A percentile compares a stretch with the other conserved stretches of the same genome.
phyloP scores from a whole-genome alignment of 2,113 vertebrate genomes.

The Alces alces region DNA sequence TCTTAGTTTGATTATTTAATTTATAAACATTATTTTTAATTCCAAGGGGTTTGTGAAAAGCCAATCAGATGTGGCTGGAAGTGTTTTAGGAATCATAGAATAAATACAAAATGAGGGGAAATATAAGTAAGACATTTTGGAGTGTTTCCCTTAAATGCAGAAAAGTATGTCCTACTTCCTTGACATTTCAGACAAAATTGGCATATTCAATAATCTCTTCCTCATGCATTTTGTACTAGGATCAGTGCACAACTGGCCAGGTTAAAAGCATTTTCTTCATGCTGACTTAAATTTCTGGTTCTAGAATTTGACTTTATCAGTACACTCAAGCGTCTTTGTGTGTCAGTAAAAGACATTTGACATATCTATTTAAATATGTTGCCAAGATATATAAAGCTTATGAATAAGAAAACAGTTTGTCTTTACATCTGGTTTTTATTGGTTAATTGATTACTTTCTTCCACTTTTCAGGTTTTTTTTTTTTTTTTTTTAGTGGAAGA shows the following conservation, averaged over 20 bases:
- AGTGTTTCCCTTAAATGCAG: not conserved
- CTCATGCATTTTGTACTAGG: not conserved
- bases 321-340: not conserved
- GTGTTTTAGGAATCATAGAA: not conserved
- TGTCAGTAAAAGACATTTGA: not conserved
- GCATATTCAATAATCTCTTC: not conserved
- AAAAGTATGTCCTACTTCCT: not conserved
- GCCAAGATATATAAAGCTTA: not conserved
- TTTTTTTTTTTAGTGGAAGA: not conserved
- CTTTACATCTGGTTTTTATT: not conserved
- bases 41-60: not conserved
- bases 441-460: not conserved
- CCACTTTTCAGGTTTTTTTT: not conserved
- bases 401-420: not conserved
- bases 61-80: not conserved
- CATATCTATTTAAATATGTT: not conserved
- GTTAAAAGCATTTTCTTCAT: not conserved
- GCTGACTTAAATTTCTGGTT: not conserved
- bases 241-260: not conserved
- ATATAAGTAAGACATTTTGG: not conserved
- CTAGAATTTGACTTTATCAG: not conserved
- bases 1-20: not conserved
- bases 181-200: not conserved
- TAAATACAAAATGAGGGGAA: not conserved
- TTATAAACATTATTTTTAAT: not conserved